Evolutionary conservation across 2,888 invertebrate genomes (phyloP).

Genomic region (Aphodius granarius): DNA sequence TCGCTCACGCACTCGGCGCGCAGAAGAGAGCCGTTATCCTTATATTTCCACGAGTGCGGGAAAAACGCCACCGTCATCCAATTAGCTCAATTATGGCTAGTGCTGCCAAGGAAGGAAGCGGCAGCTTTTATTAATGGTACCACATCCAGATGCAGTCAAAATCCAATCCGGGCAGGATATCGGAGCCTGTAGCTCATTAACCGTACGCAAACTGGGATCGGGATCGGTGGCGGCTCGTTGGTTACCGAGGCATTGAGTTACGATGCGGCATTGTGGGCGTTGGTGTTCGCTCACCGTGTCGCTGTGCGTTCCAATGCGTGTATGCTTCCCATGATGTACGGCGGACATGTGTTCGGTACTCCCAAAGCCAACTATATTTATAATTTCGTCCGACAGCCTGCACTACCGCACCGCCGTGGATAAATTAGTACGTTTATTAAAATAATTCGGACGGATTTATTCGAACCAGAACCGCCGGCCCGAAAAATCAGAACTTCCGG

Average conservation of each 20-base stretch:
- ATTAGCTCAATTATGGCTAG: neutral
- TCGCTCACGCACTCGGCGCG: neutral
- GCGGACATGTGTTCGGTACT: conserved; percentile 28
- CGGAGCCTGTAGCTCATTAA: neutral
- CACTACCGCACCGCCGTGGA: conserved; percentile 6
- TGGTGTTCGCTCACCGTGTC: neutral
- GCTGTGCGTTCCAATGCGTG: conserved; percentile 1
- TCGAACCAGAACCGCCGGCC: neutral
- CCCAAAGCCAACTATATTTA: conserved; percentile 8
- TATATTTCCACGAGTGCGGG: neutral
- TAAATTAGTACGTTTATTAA: conserved; percentile 27
- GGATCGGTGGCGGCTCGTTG: conserved; percentile 25
- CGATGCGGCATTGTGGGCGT: conserved; percentile 3
- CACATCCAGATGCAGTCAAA: neutral
- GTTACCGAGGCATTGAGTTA: conserved; percentile 22
- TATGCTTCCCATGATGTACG: conserved; percentile 26
- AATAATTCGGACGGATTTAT: conserved; percentile 18
- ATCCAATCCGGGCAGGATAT: neutral
- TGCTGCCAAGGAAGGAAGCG: neutral
- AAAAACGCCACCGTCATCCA: neutral
- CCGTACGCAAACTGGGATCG: neutral
- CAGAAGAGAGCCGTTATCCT: neutral
- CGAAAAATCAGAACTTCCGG: neutral
- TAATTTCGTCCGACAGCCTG: neutral
- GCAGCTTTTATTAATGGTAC: neutral